A percentile compares a stretch with the other conserved stretches of the same genome.
phyloP scores from a whole-genome alignment of 2,888 invertebrate species.

The Troides helena region DNA sequence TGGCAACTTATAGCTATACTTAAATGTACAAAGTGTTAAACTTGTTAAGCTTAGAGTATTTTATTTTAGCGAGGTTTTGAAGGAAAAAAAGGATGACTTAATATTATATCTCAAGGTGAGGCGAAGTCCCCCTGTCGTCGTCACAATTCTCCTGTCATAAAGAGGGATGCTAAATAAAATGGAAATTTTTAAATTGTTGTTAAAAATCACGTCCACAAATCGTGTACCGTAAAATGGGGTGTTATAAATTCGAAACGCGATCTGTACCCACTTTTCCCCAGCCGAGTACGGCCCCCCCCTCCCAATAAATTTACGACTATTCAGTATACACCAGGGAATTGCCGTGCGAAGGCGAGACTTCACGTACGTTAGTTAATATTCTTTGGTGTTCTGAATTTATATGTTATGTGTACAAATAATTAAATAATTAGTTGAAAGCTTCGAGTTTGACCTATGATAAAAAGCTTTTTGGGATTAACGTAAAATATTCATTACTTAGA shows the following conservation, averaged over 20 bases:
- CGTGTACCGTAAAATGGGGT: constrained; percentile 61
- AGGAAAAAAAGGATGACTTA: no score
- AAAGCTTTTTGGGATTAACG: no score
- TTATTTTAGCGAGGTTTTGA: no score
- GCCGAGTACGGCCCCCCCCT: constrained; percentile 45
- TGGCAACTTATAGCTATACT: no score
- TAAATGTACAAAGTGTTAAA: no score
- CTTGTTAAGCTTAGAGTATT: no score
- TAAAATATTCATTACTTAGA: no score
- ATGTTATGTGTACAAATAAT: no score
- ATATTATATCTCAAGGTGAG: no score
- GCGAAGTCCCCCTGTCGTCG: constrained; percentile 16
- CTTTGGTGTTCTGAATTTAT: constrained; percentile 32
- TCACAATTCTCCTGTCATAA: constrained; percentile 42
- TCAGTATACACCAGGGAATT: constrained; percentile 71
- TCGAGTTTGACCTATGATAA: no score
- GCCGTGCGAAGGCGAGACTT: constrained; percentile 63
- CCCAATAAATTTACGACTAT: constrained; percentile 72
- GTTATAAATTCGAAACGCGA: constrained; percentile 63
- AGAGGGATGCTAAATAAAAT: constrained; percentile 60
- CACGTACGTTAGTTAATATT: constrained; percentile 52
- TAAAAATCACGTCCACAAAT: constrained; percentile 69
- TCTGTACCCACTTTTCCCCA: constrained; percentile 53
- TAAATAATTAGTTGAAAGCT: no score
- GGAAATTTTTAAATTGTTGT: constrained; percentile 66